Evolutionary conservation across 2,113 vertebrate genomes (phyloP).

Genomic region (Poeciliopsis retropinna): DNA sequence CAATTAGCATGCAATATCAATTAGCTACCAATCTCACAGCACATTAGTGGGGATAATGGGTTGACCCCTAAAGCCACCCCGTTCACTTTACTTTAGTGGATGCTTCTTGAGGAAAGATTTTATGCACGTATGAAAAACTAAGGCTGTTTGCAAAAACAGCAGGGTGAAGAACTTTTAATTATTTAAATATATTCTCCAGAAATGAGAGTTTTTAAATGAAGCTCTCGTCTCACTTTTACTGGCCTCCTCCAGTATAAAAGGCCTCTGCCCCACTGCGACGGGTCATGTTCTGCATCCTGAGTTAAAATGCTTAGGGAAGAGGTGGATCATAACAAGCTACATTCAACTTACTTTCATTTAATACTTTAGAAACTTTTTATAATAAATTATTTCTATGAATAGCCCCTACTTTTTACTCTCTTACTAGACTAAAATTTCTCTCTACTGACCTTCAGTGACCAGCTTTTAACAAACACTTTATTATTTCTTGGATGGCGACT

Average conservation of each 20-base stretch:
- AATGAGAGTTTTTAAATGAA: constrained; percentile 40
- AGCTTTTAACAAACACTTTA: no score
- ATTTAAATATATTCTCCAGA: constrained; percentile 44
- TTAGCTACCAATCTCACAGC: constrained; percentile 81
- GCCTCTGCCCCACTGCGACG: constrained; percentile 57
- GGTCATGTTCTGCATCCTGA: constrained; percentile 70
- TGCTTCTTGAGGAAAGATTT: constrained; percentile 38
- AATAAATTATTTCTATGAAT: no score
- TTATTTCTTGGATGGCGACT: no score
- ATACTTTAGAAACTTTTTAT: no score
- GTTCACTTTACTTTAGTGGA: constrained; percentile 48
- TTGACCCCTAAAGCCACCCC: constrained; percentile 63
- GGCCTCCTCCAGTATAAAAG: no score
- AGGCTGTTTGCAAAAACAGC: constrained; percentile 40
- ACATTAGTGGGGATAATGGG: constrained; percentile 78
- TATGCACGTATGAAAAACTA: constrained; percentile 24
- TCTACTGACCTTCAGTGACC: no score
- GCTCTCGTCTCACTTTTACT: no score
- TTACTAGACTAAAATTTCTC: no score
- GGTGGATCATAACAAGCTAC: no score
- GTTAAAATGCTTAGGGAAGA: constrained; percentile 73
- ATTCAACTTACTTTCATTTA: no score
- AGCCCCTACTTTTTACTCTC: no score
- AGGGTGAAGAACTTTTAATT: constrained; percentile 32
- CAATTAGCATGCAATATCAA: constrained; percentile 82